A percentile compares a stretch with the other conserved stretches of the same genome.
These are phyloP conservation scores for Rhynchotus rufescens DNA, from an alignment of 2,797 vertebrate genomes.

Conservation along the genomic window DNA sequence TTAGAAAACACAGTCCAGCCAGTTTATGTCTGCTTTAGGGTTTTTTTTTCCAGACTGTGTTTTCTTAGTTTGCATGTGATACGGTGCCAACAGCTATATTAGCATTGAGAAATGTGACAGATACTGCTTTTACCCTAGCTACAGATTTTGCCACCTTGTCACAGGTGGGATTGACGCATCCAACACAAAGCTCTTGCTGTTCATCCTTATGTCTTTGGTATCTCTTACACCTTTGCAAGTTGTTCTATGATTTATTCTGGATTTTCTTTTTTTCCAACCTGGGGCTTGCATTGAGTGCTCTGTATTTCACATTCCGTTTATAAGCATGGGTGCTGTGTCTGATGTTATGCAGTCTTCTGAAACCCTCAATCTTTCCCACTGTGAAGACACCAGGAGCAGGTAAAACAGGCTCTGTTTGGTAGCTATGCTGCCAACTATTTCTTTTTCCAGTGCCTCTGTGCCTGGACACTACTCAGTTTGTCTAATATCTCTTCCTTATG, in stretches of 20 bases:
- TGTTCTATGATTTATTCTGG: not conserved
- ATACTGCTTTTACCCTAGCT: conserved; percentile 5
- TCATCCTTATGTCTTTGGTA: not conserved
- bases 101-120: conserved; percentile 25
- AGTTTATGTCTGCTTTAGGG: not conserved
- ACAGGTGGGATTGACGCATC: not conserved
- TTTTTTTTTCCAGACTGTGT: not conserved
- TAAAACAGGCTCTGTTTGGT: not conserved
- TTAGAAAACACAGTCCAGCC: not conserved
- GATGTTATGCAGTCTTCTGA: not conserved
- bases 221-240: fast-evolving
- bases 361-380: not conserved
- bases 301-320: not conserved
- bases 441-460: not conserved
- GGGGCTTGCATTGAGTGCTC: not conserved
- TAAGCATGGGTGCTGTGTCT: not conserved
- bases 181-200: not conserved
- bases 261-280: not conserved
- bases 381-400: not conserved
- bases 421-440: not conserved
- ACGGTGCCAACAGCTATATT: not conserved
- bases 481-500: not conserved
- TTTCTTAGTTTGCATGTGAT: not conserved
- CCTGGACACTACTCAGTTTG: not conserved
- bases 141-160: not conserved